phyloP scores from a whole-genome alignment of 2,113 vertebrate species.

The Ptilorrhoa leucosticta region DNA sequence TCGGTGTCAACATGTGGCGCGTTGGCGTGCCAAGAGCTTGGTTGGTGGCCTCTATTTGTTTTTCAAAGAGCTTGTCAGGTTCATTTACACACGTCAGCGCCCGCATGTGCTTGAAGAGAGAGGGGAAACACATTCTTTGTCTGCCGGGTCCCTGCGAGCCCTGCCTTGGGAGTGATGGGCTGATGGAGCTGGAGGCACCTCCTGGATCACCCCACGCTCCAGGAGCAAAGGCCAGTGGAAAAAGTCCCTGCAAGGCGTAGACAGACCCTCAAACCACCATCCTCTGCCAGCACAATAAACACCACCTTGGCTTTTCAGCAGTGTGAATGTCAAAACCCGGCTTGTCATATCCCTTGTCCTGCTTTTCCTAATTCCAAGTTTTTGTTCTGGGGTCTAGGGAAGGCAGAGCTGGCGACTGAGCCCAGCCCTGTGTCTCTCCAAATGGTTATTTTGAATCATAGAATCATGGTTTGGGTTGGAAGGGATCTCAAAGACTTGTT shows the following conservation, averaged over 20 bases:
- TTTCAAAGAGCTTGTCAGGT: constrained; percentile 66
- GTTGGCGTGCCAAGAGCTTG: constrained; percentile 58
- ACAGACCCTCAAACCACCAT: not conserved
- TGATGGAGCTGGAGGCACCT: not conserved
- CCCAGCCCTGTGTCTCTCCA: rapidly evolving
- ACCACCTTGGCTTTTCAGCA: not conserved
- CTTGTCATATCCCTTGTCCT: rapidly evolving
- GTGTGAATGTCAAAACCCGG: rapidly evolving
- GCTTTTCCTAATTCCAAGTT: not conserved
- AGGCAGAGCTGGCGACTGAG: not conserved
- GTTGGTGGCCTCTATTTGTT: constrained; percentile 68
- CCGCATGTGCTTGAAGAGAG: not conserved
- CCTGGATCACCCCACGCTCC: rapidly evolving
- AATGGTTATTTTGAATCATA: not conserved
- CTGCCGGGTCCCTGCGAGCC: not conserved
- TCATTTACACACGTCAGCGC: constrained; percentile 55
- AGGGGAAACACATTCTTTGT: constrained; percentile 40
- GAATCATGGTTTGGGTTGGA: not conserved
- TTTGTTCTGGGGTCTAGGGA: not conserved
- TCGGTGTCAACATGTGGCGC: constrained; percentile 54
- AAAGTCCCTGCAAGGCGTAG: not conserved
- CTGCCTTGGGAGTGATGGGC: not conserved
- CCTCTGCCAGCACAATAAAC: not conserved
- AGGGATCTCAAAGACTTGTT: not conserved
- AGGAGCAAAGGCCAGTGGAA: not conserved